Percentiles rank a stretch among this genome's conserved stretches.
phyloP scores from a whole-genome alignment of 2,888 invertebrate genomes.

The Eupithecia abbreviata region DNA sequence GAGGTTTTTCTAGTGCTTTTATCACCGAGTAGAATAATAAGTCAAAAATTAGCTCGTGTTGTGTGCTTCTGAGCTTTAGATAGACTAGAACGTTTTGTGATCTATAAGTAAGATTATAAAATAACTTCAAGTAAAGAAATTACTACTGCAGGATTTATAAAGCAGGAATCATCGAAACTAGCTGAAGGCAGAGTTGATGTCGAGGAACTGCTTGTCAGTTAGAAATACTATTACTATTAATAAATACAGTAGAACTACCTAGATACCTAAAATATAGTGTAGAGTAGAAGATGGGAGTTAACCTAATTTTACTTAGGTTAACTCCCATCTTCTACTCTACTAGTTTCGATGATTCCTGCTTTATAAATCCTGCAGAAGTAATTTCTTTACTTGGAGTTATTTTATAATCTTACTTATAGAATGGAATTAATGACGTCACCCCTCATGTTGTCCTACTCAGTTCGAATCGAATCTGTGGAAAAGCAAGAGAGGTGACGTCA shows the following conservation, averaged over 20 bases:
- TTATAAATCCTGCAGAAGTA: too few species aligned
- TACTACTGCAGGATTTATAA: too few species aligned
- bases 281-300: background rate
- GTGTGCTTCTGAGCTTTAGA: background rate
- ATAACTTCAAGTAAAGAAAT: background rate
- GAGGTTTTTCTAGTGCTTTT: background rate
- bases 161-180: too few species aligned
- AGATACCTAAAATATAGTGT: background rate
- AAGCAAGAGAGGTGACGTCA: too few species aligned
- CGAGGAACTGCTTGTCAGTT: too few species aligned
- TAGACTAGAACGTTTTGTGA: background rate
- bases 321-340: background rate
- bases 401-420: too few species aligned
- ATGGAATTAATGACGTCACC: too few species aligned
- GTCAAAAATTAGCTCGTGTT: background rate
- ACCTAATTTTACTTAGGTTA: background rate
- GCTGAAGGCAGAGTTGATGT: too few species aligned
- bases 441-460: too few species aligned
- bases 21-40: background rate
- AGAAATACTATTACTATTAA: background rate
- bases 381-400: background rate
- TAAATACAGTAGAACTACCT: background rate
- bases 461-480: too few species aligned
- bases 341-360: too few species aligned
- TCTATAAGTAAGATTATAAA: background rate